Evolutionary conservation across 2,797 vertebrate species (phyloP).

Genomic region (Zalophus californianus): DNA sequence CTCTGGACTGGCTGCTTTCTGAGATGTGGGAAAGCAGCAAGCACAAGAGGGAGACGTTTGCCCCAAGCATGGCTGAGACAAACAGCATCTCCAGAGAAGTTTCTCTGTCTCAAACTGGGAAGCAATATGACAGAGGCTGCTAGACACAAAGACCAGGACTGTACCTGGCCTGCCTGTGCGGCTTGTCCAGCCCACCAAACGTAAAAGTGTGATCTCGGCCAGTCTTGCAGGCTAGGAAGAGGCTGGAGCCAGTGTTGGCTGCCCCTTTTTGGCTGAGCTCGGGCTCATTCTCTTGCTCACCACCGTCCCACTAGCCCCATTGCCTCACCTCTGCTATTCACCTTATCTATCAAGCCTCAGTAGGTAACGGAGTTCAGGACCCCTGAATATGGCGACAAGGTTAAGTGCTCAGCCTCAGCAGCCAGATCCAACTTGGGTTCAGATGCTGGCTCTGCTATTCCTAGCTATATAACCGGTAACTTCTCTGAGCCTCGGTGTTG

Average conservation of each 20-base stretch:
- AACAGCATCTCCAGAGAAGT: background rate
- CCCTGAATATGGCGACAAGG: background rate
- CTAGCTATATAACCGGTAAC: background rate
- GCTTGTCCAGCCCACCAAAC: background rate
- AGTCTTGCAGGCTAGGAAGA: background rate
- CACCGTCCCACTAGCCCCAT: background rate
- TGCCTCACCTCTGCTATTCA: background rate
- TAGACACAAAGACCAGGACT: background rate
- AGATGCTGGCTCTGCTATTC: background rate
- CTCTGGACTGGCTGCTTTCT: background rate
- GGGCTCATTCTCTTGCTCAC: background rate
- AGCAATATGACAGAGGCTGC: background rate
- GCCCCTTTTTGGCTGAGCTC: background rate
- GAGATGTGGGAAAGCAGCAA: background rate
- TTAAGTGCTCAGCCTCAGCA: background rate
- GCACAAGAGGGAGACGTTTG: background rate
- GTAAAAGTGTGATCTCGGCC: background rate
- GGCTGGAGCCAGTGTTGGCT: accelerated
- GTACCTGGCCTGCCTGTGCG: accelerated
- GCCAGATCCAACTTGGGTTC: background rate
- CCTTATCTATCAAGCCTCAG: background rate
- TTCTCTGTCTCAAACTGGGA: background rate
- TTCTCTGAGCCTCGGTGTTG: background rate
- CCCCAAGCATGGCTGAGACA: background rate
- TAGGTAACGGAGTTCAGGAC: background rate